A percentile compares a stretch with the other conserved stretches of the same genome.
These are phyloP conservation scores for Enteromius thamalakanensis DNA, from an alignment of 2,797 vertebrate genomes.

Conservation along the genomic window DNA sequence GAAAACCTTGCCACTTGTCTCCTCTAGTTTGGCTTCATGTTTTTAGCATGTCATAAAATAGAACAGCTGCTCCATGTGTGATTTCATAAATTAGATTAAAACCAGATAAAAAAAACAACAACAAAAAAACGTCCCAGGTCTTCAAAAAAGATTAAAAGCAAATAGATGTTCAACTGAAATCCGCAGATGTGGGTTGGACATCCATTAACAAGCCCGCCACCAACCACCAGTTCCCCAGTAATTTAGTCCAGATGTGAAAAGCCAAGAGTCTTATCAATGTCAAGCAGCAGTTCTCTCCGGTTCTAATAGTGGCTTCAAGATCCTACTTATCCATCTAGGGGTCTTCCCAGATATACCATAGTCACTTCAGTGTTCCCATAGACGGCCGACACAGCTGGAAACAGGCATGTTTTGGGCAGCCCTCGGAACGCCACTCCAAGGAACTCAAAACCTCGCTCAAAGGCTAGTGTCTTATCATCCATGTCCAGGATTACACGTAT, in stretches of 20 bases:
- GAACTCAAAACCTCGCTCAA: slow-evolving; percentile 98
- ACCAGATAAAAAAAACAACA: slow-evolving; percentile 21
- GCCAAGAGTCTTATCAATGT: slow-evolving; percentile 39
- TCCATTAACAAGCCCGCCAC: not conserved
- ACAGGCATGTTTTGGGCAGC: slow-evolving; percentile 94
- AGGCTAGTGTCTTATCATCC: slow-evolving; percentile 98
- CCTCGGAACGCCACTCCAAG: slow-evolving; percentile 96
- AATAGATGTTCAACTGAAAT: slow-evolving; percentile 65
- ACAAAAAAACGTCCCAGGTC: slow-evolving; percentile 45
- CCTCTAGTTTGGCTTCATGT: slow-evolving; percentile 64
- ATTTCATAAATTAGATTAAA: slow-evolving; percentile 63
- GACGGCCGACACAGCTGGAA: slow-evolving; percentile 96
- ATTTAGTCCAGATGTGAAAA: slow-evolving; percentile 41
- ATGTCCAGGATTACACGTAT: slow-evolving; percentile 99
- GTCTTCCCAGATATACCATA: slow-evolving; percentile 98
- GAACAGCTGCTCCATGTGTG: slow-evolving; percentile 43
- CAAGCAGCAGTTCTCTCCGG: slow-evolving; percentile 20
- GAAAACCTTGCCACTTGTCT: slow-evolving; percentile 65
- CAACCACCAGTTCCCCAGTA: slow-evolving; percentile 28
- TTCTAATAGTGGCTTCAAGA: slow-evolving; percentile 36
- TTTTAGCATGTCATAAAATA: slow-evolving; percentile 58
- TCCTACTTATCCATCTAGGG: slow-evolving; percentile 88
- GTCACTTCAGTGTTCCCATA: slow-evolving; percentile 99
- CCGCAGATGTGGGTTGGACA: slow-evolving; percentile 60
- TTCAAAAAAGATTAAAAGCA: slow-evolving; percentile 67